Evolutionary conservation across 1,140 invertebrate species (phyloP).

Genomic region (Sycobia sp.): DNA sequence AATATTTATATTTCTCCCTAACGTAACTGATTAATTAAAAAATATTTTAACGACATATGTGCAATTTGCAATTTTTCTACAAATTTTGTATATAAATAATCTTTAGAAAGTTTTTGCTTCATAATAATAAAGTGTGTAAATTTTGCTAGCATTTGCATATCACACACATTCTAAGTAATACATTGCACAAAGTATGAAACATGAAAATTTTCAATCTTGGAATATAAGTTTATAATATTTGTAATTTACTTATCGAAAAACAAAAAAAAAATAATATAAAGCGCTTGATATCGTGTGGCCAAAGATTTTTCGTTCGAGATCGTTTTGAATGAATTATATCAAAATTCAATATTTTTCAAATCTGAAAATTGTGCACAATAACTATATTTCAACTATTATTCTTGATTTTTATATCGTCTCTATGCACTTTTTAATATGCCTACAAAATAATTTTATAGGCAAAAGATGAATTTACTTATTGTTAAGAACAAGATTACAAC

Average conservation of each 20-base stretch:
- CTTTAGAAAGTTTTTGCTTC: constrained; percentile 6
- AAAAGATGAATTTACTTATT: constrained; percentile 4
- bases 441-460: not conserved
- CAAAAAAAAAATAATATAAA: not conserved
- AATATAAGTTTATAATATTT: constrained; percentile 11
- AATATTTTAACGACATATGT: not conserved
- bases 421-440: not conserved
- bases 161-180: constrained; percentile 2
- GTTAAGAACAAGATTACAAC: too few relatives aligned
- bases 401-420: constrained; percentile 1
- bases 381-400: not conserved
- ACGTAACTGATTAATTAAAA: too few relatives aligned
- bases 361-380: not conserved
- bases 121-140: not conserved
- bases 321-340: not conserved
- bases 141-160: constrained; percentile 11
- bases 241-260: not conserved
- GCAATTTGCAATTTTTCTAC: constrained; percentile 26
- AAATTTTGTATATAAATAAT: constrained; percentile 23
- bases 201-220: constrained; percentile 10
- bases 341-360: not conserved
- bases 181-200: constrained; percentile 22
- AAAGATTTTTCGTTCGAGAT: not conserved
- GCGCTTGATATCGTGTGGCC: constrained; percentile 18
- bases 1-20: too few relatives aligned